A percentile compares a stretch with the other conserved stretches of the same genome.
Conservation (phyloP, 2,797 vertebrate genomes). For the Pyrocephalus nanus region DNA sequence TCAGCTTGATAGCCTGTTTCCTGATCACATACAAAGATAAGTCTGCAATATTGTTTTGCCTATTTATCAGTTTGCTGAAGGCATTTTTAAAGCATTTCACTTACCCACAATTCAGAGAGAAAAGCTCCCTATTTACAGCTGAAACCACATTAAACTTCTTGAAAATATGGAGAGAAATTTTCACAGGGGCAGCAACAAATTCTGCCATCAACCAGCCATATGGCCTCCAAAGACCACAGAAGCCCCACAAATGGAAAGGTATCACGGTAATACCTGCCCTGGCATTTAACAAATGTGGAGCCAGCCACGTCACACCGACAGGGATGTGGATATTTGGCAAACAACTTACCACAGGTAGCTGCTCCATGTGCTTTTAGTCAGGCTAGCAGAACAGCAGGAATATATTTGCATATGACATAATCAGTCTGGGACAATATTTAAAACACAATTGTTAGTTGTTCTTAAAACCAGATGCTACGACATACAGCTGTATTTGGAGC, state of each 20-base stretch:
- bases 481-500: neutral
- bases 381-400: neutral
- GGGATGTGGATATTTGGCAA: neutral
- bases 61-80: constrained; percentile 29
- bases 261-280: neutral
- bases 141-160: neutral
- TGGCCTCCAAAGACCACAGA: neutral
- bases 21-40: neutral
- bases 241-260: neutral
- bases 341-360: neutral
- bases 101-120: neutral
- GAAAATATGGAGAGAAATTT: neutral
- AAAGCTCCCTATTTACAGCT: neutral
- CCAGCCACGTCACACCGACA: neutral
- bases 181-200: neutral
- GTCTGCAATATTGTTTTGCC: neutral
- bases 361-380: neutral
- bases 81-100: constrained; percentile 18
- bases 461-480: neutral
- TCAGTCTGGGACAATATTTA: neutral
- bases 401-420: neutral
- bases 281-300: neutral
- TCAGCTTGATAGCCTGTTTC: constrained; percentile 21
- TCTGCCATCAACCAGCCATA: neutral
- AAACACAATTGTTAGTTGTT: neutral